Evolutionary conservation across 2,888 invertebrate genomes (phyloP), one percentile per base, ranked within the genome.

Genomic region (Mythimna impura): DNA sequence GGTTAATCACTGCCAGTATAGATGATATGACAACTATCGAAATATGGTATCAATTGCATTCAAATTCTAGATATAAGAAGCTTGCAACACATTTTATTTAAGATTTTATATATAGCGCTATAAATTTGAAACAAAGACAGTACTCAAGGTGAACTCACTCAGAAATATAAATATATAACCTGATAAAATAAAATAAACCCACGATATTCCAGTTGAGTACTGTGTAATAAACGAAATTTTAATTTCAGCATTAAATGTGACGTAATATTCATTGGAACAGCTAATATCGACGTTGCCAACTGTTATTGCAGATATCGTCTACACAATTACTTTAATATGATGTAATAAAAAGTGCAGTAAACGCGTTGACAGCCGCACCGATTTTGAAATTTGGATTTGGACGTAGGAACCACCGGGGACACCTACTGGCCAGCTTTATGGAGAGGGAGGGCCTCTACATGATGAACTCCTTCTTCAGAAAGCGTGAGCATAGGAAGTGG

Each of bases 161-260:
- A 6, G 52, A 62, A 80, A 22, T 40, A 30, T 55, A 12, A 12
- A 9, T 52, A 67, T 50, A 60, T 47, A 34, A 71, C 81, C 66
- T 69, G 50, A 47, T 80, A 43, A 34, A 66, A 55, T 25, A 50
- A 68, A 65, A 62, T 6, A 71, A 66, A 58, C 52, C 66, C 60
- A 65, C 64, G 57, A 68, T 74, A 63, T 71, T 68, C 54, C 61
- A 67, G 43, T 65, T 36, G 40, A 67, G 62, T 52, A 62, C 67
- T 63, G 58, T 70, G 67, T 80, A 73, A 78, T 75, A 70, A 74
- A 43, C 77, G 65, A 80, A 84, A 78, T 81, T 78, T 78, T 76
- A 81, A 83, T 86, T 83, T 81, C 76, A 79, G 74, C 67, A 78
- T 81, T 73, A 78, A 80, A 71, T 69, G 65, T 85, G 81, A 77